Base-by-base conservation (phyloP, 37 sponge, comb jelly and placozoan genomes). In the Aplysina aerophoba region DNA sequence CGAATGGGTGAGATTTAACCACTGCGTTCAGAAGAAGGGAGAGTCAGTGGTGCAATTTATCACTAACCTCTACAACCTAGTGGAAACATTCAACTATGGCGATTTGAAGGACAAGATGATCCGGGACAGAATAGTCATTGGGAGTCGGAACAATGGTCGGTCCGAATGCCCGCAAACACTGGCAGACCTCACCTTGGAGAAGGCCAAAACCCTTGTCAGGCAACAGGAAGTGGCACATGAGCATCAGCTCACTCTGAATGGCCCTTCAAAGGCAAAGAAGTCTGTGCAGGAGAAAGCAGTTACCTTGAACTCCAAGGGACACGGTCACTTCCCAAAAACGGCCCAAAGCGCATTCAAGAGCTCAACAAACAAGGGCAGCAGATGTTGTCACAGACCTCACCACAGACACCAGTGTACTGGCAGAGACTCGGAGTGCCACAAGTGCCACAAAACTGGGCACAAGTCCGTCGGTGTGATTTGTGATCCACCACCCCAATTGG, bases 391-490 rank as follows among this genome's bases (percentile, higher is more conserved):
- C 55, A 73, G 57, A 71, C n/a, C 72, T 0, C 73, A 84, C 37
- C 44, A 34, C 20, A 35, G 74, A 30, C 36, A 79, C 39, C 72
- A 68, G 62, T 89, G 89, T 55, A 84, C 85, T 57, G 89, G 85
- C 2, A 79, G 30, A 20, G 80, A 71, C 28, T 85, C 56, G 12
- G 65, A 61, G 41, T 90, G 90, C 36, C 65, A 78, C 33, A 65
- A 75, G 19, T 90, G 90, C 54, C 22, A 75, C 15, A 86, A 68
- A 59, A 90, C 77, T 56, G 90, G 87, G 16, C 90, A 90, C 59
- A 86, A 33, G 20, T 64, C 83, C 22, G n/a, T n/a, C 87, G 77
- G 5, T 84, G 85, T 36, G 71, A 33, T 55, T 55, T 53, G 0
- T 27, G n/a, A 33, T 11, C 35, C 22, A 41, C 13, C 41, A 24